Base-by-base conservation (phyloP, 2,888 invertebrate species). In the Pachycephus smyrnensis region DNA sequence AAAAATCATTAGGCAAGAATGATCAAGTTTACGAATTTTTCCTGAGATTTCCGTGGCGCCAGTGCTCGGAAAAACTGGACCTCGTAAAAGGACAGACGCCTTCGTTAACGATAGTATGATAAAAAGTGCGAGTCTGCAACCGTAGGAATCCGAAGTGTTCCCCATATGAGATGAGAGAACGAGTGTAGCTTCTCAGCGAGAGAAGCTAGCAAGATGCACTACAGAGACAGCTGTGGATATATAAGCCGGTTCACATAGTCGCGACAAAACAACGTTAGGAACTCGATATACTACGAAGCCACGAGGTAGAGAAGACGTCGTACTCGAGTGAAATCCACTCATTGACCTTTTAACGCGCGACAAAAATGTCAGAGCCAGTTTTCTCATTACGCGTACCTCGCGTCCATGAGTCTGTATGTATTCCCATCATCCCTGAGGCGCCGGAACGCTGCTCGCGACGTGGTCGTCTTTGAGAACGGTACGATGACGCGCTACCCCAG, bases 281-380 rank as follows among this genome's bases (percentile, higher is more conserved):
- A 55, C 55, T 55, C 55, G 55, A 55, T 55, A 55, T 55, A 55
- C 55, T 55, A 55, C 55, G 55, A 55, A 55, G 55, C 23, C 55
- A 55, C 55, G 55, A 55, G 55, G 55, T 55, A 23, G 55, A 55
- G 55, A 55, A 55, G 55, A 55, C 55, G 23, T 55, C 23, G 55
- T 55, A 55, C 87, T 82, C 90, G 88, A 90, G 90, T 90, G 90
- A 91, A 91, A 90, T 90, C 88, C 89, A 86, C 87, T 87, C 88
- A 90, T 88, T 90, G 91, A 91, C 90, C 91, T 91, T 91, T 91
- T 88, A 81, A 84, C 85, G 81, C 80, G 81, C 76, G 83, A 85
- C 84, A 88, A 87, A 89, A 88, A 88, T 86, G 84, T 80, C 83
- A 81, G 82, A 88, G 89, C 88, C 87, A 88, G 89, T 88, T 86